Evolutionary conservation across 35 echinoderm and acorn worm genomes (phyloP), one percentile per base, ranked within the genome.

Genomic region (Chiridota heheva): DNA sequence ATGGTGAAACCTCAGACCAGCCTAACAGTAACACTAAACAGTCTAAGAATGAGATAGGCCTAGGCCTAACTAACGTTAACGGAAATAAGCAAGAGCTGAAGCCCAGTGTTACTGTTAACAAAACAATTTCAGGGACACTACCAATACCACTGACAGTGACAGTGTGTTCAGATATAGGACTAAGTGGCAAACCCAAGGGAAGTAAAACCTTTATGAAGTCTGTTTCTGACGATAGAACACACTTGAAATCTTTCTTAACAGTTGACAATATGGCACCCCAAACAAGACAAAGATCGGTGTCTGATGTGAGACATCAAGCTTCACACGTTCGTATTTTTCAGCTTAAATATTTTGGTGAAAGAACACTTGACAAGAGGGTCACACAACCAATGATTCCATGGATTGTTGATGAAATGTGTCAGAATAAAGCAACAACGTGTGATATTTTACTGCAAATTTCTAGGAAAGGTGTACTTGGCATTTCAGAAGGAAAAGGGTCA

Each of bases 341-440:
- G 30, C 70, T 90, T 32, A 77, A 39, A 8, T 93, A 88, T 46
- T 86, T 56, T 69, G 90, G 90, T 3, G 77, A 74, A 42, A 31
- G 82, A 30, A 72, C 71, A 70, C 39, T 93, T 60, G 85, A 93
- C 62, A 81, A 73, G 26, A 86, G 85, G 44, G 74, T 88, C 59
- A 93, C 90, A 65, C 90, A 88, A 69, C 76, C 85, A 27, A 93
- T 93, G 90, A 39, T 88, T 30, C 90, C 90, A 47, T 93, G 90
- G 90, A 72, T 93, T 25, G 69, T 88, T 45, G 85, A 69, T 22
- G 85, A 93, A 40, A 93, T 83, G 44, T 43, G 59, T 31, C 70
- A 85, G 2, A 80, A 63, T 7, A 78, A 78, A 42, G 35, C 24
- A 15, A 72, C 71, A 4, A 71, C 49, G 44, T 64, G 32, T 36